Evolutionary conservation across 2,113 vertebrate species (phyloP).

Genomic region (Epinephelus lanceolatus): DNA sequence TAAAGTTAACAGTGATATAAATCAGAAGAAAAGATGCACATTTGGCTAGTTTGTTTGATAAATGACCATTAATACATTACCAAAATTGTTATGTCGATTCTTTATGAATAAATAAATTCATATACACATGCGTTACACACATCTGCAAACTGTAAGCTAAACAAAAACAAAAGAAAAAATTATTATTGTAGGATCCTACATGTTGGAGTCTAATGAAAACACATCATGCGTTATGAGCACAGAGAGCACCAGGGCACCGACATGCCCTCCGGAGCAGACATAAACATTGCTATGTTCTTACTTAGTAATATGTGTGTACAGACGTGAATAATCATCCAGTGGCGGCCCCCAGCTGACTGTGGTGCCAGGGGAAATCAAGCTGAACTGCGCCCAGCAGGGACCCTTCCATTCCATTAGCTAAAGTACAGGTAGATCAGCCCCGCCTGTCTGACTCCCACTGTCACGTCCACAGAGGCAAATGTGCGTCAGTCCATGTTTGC

Average conservation of each 20-base stretch:
- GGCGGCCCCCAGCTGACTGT: slow-evolving; percentile 20
- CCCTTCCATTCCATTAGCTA: slow-evolving; percentile 70
- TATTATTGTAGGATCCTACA: not conserved
- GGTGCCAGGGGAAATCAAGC: slow-evolving; percentile 49
- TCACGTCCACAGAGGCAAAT: slow-evolving; percentile 35
- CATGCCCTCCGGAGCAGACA: slow-evolving; percentile 31
- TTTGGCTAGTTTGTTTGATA: not conserved
- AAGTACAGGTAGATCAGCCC: slow-evolving; percentile 62
- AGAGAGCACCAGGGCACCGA: not conserved
- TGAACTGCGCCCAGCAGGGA: slow-evolving; percentile 59
- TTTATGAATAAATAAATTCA: not conserved
- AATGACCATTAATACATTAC: not conserved
- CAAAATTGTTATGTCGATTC: not conserved
- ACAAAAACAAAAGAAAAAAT: not conserved
- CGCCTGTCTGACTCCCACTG: slow-evolving; percentile 35
- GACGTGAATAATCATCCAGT: slow-evolving; percentile 44
- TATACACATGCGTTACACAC: not conserved
- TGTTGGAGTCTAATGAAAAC: slow-evolving; percentile 19
- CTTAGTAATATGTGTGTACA: slow-evolving; percentile 32
- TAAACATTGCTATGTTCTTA: slow-evolving; percentile 30
- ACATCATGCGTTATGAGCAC: not conserved
- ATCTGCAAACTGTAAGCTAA: not conserved
- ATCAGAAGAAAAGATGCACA: not conserved
- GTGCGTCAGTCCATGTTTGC: slow-evolving; percentile 24
- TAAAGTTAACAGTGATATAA: not conserved